phyloP scores from a whole-genome alignment of 2,113 vertebrate species.

The Irena cyanogastra region DNA sequence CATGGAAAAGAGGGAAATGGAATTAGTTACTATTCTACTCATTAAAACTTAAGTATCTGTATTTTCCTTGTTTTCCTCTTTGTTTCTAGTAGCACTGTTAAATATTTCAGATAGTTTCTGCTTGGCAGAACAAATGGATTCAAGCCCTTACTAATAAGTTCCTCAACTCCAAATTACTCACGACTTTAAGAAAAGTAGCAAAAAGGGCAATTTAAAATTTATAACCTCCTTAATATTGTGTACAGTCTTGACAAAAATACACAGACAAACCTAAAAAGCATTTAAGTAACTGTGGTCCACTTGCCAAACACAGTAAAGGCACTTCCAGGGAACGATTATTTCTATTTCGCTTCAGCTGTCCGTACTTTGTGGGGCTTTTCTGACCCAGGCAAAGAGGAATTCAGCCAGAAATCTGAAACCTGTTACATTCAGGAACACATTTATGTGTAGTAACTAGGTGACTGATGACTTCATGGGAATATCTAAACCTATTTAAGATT shows the following conservation, averaged over 20 bases:
- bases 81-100: background rate
- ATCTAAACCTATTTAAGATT: background rate
- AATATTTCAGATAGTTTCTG: constrained; percentile 18
- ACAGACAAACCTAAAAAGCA: background rate
- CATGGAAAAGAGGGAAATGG: background rate
- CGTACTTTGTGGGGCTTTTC: constrained; percentile 37
- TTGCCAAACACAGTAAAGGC: background rate
- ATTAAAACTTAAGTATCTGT: background rate
- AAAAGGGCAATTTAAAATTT: constrained; percentile 23
- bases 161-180: background rate
- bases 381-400: constrained; percentile 49
- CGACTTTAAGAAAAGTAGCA: background rate
- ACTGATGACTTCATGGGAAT: constrained; percentile 36
- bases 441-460: constrained; percentile 10
- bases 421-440: constrained; percentile 63
- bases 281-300: background rate
- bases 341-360: constrained; percentile 44
- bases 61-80: background rate
- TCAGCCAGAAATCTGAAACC: constrained; percentile 71
- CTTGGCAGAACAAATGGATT: constrained; percentile 20
- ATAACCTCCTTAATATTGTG: background rate
- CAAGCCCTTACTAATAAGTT: background rate
- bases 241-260: background rate
- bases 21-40: background rate
- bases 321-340: background rate